Evolutionary conservation across 1,140 invertebrate species (phyloP), one percentile per base, ranked within the genome.

Genomic region (Papilio xuthus): DNA sequence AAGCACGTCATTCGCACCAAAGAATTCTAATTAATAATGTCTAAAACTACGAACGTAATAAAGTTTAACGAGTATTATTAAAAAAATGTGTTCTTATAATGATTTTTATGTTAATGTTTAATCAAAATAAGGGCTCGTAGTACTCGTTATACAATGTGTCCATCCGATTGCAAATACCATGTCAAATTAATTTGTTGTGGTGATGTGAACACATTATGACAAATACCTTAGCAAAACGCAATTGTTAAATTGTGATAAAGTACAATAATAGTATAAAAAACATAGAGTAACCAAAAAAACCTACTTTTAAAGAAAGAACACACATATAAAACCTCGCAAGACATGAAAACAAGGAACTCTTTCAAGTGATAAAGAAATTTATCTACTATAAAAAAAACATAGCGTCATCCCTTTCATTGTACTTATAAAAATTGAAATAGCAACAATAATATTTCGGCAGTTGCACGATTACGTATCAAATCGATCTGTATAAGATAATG

Each of bases 301-400:
- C n/a, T 20, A 56, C n/a, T 60, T 26, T 26, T 60, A 26, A 12
- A 26, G 9, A 26, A 60, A 13, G 3, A 60, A 26, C 13, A 60
- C 23, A n/a, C 56, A 60, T 60, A 23, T 12, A 63, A 63, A 63
- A 23, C 2, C 6, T 15, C 4, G 60, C 6, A 32, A 67, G 13
- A 7, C 8, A 7, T 50, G 6, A 50, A 23, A 28, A 63, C 60
- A 67, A 67, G 26, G 10, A 67, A 28, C 2, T 26, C 4, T 67
- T 67, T 15, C 26, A 4, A 67, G 12, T 28, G 60, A 67, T 67
- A 67, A 67, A 67, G 12, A 67, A 67, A 67, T 15, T 67, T 67
- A 28, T 67, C 26, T 67, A 67, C 18, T 67, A 67, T 13, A 12
- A 6, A 6, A 37, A 15, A 47, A 47, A 47, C 4, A 47, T 47